Percentiles rank a stretch among this genome's conserved stretches.
Conservation (phyloP, 2,113 vertebrate species). For the Cepphus grylle region DNA sequence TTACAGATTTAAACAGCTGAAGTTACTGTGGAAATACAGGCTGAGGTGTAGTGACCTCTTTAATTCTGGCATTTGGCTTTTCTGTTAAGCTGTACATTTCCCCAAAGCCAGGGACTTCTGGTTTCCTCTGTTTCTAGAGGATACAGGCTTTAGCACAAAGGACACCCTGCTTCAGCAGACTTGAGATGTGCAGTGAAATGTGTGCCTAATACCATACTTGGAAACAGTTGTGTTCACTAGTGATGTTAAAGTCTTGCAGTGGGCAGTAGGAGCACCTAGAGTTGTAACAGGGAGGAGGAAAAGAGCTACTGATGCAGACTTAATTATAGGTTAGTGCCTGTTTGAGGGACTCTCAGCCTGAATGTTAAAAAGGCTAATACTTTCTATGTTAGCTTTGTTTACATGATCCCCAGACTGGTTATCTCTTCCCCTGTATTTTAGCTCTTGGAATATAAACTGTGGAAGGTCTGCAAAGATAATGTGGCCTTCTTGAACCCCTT, state of each 20-base stretch:
- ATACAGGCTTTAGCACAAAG: not conserved
- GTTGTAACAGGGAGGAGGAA: not conserved
- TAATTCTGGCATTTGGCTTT: not conserved
- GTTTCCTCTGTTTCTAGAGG: not conserved
- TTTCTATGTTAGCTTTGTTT: not conserved
- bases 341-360: not conserved
- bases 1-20: not conserved
- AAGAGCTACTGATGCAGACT: not conserved
- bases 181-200: rapidly evolving
- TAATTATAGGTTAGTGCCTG: not conserved
- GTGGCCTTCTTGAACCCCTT: not conserved
- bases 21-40: not conserved
- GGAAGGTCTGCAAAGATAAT: not conserved
- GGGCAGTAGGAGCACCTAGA: not conserved
- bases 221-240: not conserved
- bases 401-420: not conserved
- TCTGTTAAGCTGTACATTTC: not conserved
- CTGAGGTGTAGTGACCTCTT: not conserved
- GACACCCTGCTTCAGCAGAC: not conserved
- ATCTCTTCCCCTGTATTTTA: not conserved
- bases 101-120: not conserved
- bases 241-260: not conserved
- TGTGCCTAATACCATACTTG: not conserved
- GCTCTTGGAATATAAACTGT: not conserved
- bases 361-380: not conserved